These are phyloP conservation scores for Cheilosia urbana DNA, from an alignment of 2,888 invertebrate genomes.

Conservation along the genomic window DNA sequence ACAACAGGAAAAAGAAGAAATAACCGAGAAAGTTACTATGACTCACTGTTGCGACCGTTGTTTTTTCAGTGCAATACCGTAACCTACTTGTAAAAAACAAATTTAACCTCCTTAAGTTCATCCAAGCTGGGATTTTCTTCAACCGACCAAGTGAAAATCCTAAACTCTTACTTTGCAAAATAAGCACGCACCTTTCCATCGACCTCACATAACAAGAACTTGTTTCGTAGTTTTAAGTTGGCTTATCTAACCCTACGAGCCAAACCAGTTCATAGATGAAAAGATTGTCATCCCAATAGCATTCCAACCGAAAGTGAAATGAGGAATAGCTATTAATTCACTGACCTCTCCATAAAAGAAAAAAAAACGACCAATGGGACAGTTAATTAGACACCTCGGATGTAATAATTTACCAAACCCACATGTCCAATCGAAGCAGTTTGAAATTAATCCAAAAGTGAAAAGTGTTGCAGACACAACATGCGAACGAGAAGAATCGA, in stretches of 20 bases:
- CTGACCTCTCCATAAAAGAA: conserved; percentile 26
- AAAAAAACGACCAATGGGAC: background rate
- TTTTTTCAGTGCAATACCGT: too few relatives aligned
- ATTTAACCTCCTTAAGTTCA: too few relatives aligned
- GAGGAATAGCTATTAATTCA: background rate
- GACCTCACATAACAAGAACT: background rate
- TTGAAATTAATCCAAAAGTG: conserved; percentile 31
- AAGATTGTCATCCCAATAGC: background rate
- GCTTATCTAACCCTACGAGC: background rate
- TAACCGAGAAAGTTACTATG: too few relatives aligned
- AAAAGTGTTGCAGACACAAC: conserved; percentile 41
- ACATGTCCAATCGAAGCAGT: conserved; percentile 22
- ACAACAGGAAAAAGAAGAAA: too few relatives aligned
- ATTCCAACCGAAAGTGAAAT: background rate
- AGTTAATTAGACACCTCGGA: conserved; percentile 14
- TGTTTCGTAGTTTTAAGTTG: background rate
- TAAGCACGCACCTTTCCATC: background rate
- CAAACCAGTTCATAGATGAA: background rate
- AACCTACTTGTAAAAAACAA: too few relatives aligned
- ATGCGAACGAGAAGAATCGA: conserved; percentile 37
- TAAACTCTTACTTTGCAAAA: too few relatives aligned
- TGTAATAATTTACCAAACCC: conserved; percentile 2
- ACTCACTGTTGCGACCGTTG: too few relatives aligned
- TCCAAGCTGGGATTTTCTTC: too few relatives aligned
- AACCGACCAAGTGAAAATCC: too few relatives aligned